These are phyloP conservation scores for Trogon melanurus DNA, from an alignment of 2,113 vertebrate species.

Conservation along the genomic window DNA sequence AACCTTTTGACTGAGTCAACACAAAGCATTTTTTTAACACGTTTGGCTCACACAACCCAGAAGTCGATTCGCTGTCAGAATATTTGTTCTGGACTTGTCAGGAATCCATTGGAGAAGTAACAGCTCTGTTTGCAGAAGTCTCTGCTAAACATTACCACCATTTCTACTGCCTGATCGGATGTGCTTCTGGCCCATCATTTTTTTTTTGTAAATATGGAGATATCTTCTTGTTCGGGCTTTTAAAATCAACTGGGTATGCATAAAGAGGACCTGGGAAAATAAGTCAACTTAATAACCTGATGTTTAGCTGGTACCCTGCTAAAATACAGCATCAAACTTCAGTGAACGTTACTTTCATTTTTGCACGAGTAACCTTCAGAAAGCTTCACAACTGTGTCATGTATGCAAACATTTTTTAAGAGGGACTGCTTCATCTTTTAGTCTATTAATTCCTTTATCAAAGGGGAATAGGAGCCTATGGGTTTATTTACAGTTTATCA, in stretches of 20 bases:
- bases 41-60: neutral
- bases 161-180: neutral
- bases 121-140: slow-evolving; percentile 31
- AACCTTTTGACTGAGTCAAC: slow-evolving; percentile 27
- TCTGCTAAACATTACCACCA: neutral
- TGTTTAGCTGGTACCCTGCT: neutral
- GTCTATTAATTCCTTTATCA: slow-evolving; percentile 47
- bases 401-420: slow-evolving; percentile 3
- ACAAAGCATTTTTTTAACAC: neutral
- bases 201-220: neutral
- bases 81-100: slow-evolving; percentile 51
- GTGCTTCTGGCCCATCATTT: neutral
- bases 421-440: slow-evolving; percentile 10
- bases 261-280: neutral
- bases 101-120: neutral
- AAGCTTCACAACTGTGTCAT: neutral
- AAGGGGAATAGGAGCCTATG: neutral
- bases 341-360: neutral
- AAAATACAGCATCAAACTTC: neutral
- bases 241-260: neutral
- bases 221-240: neutral
- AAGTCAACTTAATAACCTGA: neutral
- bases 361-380: neutral
- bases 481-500: slow-evolving; percentile 28
- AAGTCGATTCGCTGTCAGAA: slow-evolving; percentile 25